Percentiles rank a stretch among this genome's conserved stretches.
Evolutionary conservation across 2,888 invertebrate species (phyloP).

Genomic region (Rhamnusium bicolor): DNA sequence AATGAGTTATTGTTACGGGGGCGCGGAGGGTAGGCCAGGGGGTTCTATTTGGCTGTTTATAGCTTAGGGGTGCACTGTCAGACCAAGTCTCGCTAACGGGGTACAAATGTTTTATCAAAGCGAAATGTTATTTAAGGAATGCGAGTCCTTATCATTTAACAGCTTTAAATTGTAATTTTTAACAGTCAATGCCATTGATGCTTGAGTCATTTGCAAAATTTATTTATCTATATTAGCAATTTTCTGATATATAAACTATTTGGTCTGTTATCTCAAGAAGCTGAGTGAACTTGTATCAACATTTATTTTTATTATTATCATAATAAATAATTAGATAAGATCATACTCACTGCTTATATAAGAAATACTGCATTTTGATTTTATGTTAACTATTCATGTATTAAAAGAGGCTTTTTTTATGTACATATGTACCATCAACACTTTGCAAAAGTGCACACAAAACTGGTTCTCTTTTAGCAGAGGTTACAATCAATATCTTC

Average conservation of each 20-base stretch:
- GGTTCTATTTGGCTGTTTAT: slow-evolving; percentile 41
- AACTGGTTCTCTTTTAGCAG: too few species aligned
- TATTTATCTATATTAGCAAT: slow-evolving; percentile 24
- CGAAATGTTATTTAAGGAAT: slow-evolving; percentile 40
- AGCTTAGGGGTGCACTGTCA: slow-evolving; percentile 37
- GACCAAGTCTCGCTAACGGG: slow-evolving; percentile 29
- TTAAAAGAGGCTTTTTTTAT: too few species aligned
- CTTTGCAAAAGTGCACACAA: too few species aligned
- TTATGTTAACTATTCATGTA: too few species aligned
- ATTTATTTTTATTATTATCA: neutral
- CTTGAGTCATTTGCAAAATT: slow-evolving; percentile 30
- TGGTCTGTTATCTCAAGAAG: slow-evolving; percentile 9
- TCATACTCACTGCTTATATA: too few species aligned
- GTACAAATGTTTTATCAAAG: slow-evolving; percentile 39
- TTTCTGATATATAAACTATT: slow-evolving; percentile 28
- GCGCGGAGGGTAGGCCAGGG: slow-evolving; percentile 22
- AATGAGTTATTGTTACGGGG: slow-evolving; percentile 36
- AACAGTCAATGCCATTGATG: slow-evolving; percentile 15
- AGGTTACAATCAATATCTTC: too few species aligned
- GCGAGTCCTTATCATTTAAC: slow-evolving; percentile 31
- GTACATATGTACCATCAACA: too few species aligned
- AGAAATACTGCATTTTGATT: too few species aligned
- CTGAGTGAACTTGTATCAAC: neutral
- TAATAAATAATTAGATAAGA: slow-evolving; percentile 14
- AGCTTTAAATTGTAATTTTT: slow-evolving; percentile 26